Base-by-base conservation (phyloP, 2,797 vertebrate species). In the Cynopterus sphinx region DNA sequence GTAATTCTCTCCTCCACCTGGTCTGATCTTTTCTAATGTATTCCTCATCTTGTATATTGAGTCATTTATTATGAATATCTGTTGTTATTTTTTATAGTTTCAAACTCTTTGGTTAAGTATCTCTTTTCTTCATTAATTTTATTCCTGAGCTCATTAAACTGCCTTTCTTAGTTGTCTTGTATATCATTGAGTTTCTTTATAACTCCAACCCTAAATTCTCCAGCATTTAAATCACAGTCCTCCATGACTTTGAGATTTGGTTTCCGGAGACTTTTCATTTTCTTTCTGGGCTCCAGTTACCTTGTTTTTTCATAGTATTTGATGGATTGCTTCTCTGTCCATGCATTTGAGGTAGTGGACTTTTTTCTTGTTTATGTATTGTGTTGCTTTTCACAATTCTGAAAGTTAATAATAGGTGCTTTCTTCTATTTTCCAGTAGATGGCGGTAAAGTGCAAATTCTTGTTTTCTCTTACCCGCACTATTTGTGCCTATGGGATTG, bases 361-460 rank as follows among this genome's bases (percentile, higher is more conserved):
- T 43, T 57, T 57, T 57, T 57, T 57, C 53, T 55, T 55, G 53
- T 55, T 55, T 22, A 24, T 22, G 22, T 55, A 57, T 57, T 57
- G 55, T 57, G 22, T 57, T 43, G 39, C 39, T 43, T 26, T 24
- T 43, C 43, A 26, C 13, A 16, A 19, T 12, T 78, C 33, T 17
- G 55, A n/a, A n/a, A 0, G 0, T 57, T 28, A 26, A 3, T 28
- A 19, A 5, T 9, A 1, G 51, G 55, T 5, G 9, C 5, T 26
- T 67, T 67, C 16, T 78, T 39, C 22, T 68, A 36, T 28, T 19
- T 16, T 55, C 75, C 53, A 78, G 53, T 36, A 39, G 75, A 33
- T 57, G 51, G 33, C 16, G 2, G 13, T 57, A 11, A 36, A 78
- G 53, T 33, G 28, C 51, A 28, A 57, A 5, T 6, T 49, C 10